Evolutionary conservation across 2,797 vertebrate species (phyloP), one percentile per base, ranked within the genome.

Genomic region (Telmatherina bonti): DNA sequence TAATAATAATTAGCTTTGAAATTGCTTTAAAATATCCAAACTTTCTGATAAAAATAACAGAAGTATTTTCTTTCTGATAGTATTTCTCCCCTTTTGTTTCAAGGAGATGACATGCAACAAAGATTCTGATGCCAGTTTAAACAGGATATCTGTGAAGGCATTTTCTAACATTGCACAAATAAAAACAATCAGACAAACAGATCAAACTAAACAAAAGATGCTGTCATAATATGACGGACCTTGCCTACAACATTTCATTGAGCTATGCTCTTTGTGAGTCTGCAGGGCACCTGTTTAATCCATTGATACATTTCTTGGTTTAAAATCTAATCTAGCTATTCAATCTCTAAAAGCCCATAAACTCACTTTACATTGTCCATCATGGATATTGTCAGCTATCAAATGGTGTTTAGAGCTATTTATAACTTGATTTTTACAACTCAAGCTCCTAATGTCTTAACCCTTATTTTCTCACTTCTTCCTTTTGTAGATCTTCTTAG

Each of bases 401-500:
- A 51, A 51, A 41, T 4, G 22, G 49, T 13, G 18, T 0, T 22
- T 26, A 11, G 26, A 24, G n/a, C 22, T 9, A 12, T 26, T 12
- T 6, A 26, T 26, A 51, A 26, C 24, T 4, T 13, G 49, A 26
- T 13, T 24, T 51, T 26, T 51, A 24, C 49, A 51, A 5, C 11
- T 22, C 10, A 11, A 22, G 24, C 10, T 51, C 49, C 26, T 26
- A 4, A 24, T 12, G 49, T 51, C 11, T 41, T 16, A 38, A 54
- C 22, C 52, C 7, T 26, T 22, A 51, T 51, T 49, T 51, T 31
- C 96, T 97, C 92, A 99, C 70, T 99, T 99, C 85, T 94, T 95
- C 26, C 97, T 93, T 87, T 96, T 98, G 91, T 99, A 99, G 70
- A 99, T 96, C 84, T 96, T 97, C 47, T 90, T 89, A 0, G 95